Evolutionary conservation across 1,140 invertebrate genomes (phyloP).

Genomic region (Sinella curviseta): DNA sequence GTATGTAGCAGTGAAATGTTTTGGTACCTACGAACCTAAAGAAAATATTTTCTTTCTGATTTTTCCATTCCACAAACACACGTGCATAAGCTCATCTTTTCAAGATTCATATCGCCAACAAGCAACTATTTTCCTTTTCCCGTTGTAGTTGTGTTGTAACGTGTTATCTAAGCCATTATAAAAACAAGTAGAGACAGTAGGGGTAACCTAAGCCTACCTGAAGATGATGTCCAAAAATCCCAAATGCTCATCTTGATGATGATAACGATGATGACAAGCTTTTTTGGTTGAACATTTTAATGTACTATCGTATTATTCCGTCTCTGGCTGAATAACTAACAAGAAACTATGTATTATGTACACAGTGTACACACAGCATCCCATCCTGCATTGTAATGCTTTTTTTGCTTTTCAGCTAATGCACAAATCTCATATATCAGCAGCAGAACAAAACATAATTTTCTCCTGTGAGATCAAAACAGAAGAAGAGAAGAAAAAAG

Average conservation of each 20-base stretch:
- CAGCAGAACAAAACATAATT: background rate
- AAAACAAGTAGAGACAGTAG: too few relatives aligned
- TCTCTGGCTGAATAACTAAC: background rate
- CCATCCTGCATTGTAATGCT: background rate
- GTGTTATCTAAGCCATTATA: too few relatives aligned
- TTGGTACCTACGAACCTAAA: too few relatives aligned
- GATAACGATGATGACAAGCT: background rate
- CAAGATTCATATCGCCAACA: too few relatives aligned
- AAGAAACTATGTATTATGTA: background rate
- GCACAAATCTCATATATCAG: background rate
- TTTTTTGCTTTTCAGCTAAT: background rate
- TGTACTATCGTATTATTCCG: background rate
- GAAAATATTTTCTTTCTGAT: too few relatives aligned
- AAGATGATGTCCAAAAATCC: background rate
- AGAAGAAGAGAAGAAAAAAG: too few relatives aligned
- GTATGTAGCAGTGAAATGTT: too few relatives aligned
- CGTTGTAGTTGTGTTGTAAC: background rate
- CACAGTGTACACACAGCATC: slow-evolving; percentile 2
- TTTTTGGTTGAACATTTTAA: background rate
- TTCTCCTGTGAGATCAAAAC: background rate
- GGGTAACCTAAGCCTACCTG: background rate
- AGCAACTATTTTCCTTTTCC: background rate
- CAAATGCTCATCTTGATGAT: background rate
- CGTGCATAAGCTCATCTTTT: too few relatives aligned
- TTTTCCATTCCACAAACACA: too few relatives aligned